phyloP scores from a whole-genome alignment of 2,113 vertebrate genomes.

The Galeopterus variegatus region DNA sequence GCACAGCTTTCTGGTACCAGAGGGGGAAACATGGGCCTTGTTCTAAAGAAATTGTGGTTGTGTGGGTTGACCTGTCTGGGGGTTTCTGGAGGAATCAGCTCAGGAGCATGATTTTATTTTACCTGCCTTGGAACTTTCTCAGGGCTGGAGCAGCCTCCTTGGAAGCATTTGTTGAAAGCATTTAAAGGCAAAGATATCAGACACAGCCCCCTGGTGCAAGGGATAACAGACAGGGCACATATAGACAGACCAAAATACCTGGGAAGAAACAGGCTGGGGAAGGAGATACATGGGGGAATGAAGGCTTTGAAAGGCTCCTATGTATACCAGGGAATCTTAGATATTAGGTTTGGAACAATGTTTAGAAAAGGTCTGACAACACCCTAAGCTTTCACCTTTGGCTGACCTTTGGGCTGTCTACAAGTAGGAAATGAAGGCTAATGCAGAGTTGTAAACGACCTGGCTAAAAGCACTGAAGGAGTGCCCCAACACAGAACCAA shows the following conservation, averaged over 20 bases:
- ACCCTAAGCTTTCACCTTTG: not conserved
- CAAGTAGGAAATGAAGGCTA: not conserved
- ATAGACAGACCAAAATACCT: not conserved
- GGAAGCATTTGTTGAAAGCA: not conserved
- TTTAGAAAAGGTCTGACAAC: slow-evolving; percentile 4
- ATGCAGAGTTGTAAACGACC: not conserved
- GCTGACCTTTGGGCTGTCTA: not conserved
- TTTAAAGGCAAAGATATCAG: not conserved
- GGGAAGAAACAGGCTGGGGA: not conserved
- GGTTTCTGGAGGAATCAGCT: not conserved
- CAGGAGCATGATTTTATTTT: not conserved
- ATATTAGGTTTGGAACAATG: not conserved
- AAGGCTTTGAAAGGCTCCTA: not conserved
- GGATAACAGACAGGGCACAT: not conserved
- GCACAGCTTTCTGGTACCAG: not conserved
- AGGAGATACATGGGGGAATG: not conserved
- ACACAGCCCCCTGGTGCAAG: not conserved
- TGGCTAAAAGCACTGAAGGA: not conserved
- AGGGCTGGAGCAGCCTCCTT: not conserved
- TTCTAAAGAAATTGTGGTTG: not conserved
- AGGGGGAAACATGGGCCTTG: not conserved
- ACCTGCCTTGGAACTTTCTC: not conserved
- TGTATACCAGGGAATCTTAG: not conserved
- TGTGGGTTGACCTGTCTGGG: not conserved
- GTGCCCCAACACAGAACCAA: not conserved